Evolutionary conservation across 2,113 vertebrate genomes (phyloP).

Genomic region (Odobenus rosmarus): DNA sequence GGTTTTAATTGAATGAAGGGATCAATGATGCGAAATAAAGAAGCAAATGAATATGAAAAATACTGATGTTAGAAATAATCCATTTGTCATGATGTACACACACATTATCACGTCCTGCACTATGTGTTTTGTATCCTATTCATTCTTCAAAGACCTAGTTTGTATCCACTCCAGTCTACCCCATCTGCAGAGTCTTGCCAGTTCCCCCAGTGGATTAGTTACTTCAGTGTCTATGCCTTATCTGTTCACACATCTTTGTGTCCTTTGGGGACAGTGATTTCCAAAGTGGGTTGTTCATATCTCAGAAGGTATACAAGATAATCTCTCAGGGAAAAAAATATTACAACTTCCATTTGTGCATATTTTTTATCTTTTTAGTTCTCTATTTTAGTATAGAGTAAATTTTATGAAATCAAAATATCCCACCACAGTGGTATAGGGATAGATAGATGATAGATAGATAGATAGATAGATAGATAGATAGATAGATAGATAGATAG

Average conservation of each 20-base stretch:
- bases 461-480: background rate
- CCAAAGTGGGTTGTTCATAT: background rate
- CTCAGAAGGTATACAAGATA: background rate
- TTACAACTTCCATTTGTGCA: background rate
- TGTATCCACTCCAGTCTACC: background rate
- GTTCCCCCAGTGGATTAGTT: background rate
- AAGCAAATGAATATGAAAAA: background rate
- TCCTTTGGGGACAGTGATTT: background rate
- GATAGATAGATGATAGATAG: no score
- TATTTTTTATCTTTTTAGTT: conserved; percentile 24
- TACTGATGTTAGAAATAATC: background rate
- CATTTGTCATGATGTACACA: background rate
- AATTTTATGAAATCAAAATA: background rate
- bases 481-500: background rate
- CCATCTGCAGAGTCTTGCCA: no score
- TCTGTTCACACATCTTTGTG: background rate
- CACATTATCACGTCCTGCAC: background rate
- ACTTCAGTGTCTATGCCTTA: background rate
- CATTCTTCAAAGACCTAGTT: background rate
- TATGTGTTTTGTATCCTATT: background rate
- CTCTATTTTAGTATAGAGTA: background rate
- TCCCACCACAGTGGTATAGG: background rate
- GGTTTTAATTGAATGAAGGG: background rate
- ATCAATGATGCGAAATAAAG: background rate
- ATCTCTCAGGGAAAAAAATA: background rate